phyloP scores from a whole-genome alignment of 2,888 invertebrate genomes.

The Shargacucullia verbasci region DNA sequence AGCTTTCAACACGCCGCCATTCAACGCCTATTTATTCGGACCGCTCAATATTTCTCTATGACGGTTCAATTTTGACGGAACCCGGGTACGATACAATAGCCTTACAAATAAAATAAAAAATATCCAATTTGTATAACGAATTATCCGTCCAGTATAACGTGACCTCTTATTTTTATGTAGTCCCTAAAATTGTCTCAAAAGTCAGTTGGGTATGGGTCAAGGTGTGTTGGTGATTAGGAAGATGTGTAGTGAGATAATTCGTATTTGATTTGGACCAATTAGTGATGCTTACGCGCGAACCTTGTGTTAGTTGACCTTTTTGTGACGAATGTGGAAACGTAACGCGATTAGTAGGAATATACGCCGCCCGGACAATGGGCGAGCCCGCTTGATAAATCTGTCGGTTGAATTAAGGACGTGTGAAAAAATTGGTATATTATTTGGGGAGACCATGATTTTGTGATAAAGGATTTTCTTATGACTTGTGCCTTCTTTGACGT shows the following conservation, averaged over 20 bases:
- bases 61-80: slow-evolving; percentile 80
- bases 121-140: slow-evolving; percentile 67
- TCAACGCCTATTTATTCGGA: slow-evolving; percentile 68
- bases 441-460: slow-evolving; percentile 9
- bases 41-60: slow-evolving; percentile 78
- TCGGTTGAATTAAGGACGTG: neutral
- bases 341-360: slow-evolving; percentile 59
- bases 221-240: slow-evolving; percentile 61
- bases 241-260: slow-evolving; percentile 78
- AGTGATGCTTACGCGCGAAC: slow-evolving; percentile 86
- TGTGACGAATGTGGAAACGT: slow-evolving; percentile 55
- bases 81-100: slow-evolving; percentile 65
- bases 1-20: slow-evolving; percentile 77
- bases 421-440: slow-evolving; percentile 10
- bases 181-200: neutral
- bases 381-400: slow-evolving; percentile 10
- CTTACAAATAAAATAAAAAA: slow-evolving; percentile 53
- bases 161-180: slow-evolving; percentile 47
- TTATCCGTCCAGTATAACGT: slow-evolving; percentile 53
- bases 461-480: neutral
- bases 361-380: slow-evolving; percentile 50
- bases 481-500: no score
- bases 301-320: slow-evolving; percentile 71
- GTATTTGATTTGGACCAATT: slow-evolving; percentile 87
- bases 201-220: slow-evolving; percentile 1